phyloP scores from a whole-genome alignment of 1,140 invertebrate genomes.

The Mycetomoellerius zeteki region DNA sequence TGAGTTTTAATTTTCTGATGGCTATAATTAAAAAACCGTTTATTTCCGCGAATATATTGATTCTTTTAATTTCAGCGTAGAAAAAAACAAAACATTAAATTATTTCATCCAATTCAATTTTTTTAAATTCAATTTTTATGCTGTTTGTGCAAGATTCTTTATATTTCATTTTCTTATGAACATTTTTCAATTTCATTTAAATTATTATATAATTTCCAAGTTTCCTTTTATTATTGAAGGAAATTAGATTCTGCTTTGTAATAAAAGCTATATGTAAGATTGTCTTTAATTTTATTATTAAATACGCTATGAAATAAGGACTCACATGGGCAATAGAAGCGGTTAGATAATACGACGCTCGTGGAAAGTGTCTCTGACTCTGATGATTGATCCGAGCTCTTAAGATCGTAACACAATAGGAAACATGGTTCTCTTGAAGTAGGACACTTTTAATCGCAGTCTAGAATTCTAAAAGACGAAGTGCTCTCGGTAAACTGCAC shows the following conservation, averaged over 20 bases:
- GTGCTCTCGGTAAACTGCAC: conserved; percentile 50
- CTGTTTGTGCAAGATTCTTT: not conserved
- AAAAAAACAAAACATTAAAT: no score
- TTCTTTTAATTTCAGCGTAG: no score
- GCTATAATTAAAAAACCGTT: no score
- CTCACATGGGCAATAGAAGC: not conserved
- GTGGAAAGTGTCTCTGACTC: conserved; percentile 3
- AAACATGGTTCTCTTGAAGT: conserved; percentile 64
- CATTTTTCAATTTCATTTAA: not conserved
- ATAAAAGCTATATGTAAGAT: not conserved
- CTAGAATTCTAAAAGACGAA: conserved; percentile 60
- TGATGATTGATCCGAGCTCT: conserved; percentile 62
- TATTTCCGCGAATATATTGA: no score
- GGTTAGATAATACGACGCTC: not conserved
- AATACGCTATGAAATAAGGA: conserved; percentile 12
- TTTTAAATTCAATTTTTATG: no score
- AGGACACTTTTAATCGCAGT: conserved; percentile 72
- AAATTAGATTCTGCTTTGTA: not conserved
- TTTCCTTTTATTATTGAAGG: not conserved
- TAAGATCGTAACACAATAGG: conserved; percentile 66
- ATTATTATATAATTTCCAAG: not conserved
- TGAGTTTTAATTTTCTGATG: no score
- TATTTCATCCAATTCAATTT: no score
- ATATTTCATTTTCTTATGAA: not conserved
- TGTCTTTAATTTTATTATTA: conserved; percentile 28